Percentiles rank a stretch among this genome's conserved stretches.
phyloP scores from a whole-genome alignment of 2,888 invertebrate species.

The Ecdyonurus torrentis region DNA sequence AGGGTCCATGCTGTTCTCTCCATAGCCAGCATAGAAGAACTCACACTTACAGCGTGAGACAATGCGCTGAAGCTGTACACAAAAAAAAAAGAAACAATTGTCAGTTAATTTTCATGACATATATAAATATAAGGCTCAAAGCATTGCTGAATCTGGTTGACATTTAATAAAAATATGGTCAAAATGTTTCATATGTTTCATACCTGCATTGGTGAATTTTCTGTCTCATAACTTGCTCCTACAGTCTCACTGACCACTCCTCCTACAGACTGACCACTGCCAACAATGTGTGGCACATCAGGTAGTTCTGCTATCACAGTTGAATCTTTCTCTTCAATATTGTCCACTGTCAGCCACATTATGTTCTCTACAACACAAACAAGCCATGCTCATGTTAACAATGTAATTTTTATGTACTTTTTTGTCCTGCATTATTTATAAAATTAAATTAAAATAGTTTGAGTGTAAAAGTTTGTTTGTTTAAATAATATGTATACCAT shows the following conservation, averaged over 20 bases:
- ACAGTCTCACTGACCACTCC: conserved; percentile 89
- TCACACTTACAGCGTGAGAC: conserved; percentile 96
- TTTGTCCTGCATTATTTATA: too few species aligned
- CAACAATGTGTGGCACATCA: conserved; percentile 75
- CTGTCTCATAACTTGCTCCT: conserved; percentile 47
- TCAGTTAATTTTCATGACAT: background rate
- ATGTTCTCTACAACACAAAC: conserved; percentile 74
- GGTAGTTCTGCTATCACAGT: conserved; percentile 62
- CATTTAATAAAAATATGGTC: background rate
- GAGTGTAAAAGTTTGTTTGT: background rate
- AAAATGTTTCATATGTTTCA: conserved; percentile 1
- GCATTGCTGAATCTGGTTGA: too few species aligned
- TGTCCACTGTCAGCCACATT: conserved; percentile 89
- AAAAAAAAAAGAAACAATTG: background rate
- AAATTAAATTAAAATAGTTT: background rate
- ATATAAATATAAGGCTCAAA: too few species aligned
- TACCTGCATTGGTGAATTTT: conserved; percentile 31
- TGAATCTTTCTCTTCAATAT: conserved; percentile 65
- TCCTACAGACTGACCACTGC: conserved; percentile 92
- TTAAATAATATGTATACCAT: conserved; percentile 24
- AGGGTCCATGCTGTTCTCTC: conserved; percentile 58
- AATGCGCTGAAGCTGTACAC: conserved; percentile 76
- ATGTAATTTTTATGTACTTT: too few species aligned
- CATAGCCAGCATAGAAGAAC: conserved; percentile 92
- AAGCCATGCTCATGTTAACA: too few species aligned